These are phyloP conservation scores for Podotricha telesiphe DNA, from an alignment of 2,888 invertebrate genomes.

Conservation along the genomic window DNA sequence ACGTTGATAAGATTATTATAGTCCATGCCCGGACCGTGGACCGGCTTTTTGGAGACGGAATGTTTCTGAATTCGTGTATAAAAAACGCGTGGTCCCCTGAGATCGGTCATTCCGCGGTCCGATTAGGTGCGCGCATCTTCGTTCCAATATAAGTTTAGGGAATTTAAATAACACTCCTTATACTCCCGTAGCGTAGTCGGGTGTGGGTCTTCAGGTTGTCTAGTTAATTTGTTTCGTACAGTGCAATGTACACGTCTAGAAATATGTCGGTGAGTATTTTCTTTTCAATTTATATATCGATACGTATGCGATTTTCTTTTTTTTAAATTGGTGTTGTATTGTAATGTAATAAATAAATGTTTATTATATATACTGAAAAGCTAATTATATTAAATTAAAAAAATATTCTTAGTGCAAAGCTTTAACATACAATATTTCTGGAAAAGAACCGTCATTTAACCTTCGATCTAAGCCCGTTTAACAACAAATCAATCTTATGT, in stretches of 20 bases:
- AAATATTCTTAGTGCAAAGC: not conserved
- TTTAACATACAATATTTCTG: not conserved
- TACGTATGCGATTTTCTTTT: constrained; percentile 30
- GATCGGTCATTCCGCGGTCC: constrained; percentile 77
- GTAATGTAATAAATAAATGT: not conserved
- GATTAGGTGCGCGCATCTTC: constrained; percentile 75
- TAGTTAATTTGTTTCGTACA: constrained; percentile 28
- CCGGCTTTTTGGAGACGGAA: constrained; percentile 79
- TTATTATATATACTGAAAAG: not conserved
- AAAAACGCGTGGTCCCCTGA: constrained; percentile 76
- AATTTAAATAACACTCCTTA: constrained; percentile 30
- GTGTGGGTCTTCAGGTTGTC: constrained; percentile 25
- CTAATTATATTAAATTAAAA: not conserved
- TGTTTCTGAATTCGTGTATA: constrained; percentile 80
- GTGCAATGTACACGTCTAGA: constrained; percentile 45
- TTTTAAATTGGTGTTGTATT: not conserved
- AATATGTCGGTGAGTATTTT: constrained; percentile 43
- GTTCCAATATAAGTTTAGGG: constrained; percentile 50
- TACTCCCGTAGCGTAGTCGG: constrained; percentile 30
- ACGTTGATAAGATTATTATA: constrained; percentile 83
- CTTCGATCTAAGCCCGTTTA: constrained; percentile 7
- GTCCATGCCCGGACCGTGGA: constrained; percentile 72
- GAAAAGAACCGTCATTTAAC: not conserved
- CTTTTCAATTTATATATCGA: constrained; percentile 9
- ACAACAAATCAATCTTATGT: constrained; percentile 42